Percentiles rank a stretch among this genome's conserved stretches.
phyloP scores from a whole-genome alignment of 2,888 invertebrate genomes.

The Dolichopus griseipennis region DNA sequence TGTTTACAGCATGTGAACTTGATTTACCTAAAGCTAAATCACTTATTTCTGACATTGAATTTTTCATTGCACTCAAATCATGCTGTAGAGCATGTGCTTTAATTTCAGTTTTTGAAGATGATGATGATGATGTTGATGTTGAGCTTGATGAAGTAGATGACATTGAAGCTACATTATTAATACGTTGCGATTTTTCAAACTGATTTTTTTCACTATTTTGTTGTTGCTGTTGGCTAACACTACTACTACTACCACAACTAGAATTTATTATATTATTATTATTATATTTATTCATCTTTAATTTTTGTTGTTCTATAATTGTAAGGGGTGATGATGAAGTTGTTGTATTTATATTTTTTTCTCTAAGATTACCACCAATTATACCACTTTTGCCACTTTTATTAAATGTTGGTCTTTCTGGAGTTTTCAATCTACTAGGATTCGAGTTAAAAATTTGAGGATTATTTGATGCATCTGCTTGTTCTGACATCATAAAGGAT shows the following conservation, averaged over 20 bases:
- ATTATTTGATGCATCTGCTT: not conserved
- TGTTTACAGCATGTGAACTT: constrained; percentile 31
- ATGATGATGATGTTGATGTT: constrained; percentile 46
- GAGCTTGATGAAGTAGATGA: constrained; percentile 14
- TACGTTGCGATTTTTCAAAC: constrained; percentile 34
- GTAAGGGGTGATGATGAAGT: not conserved
- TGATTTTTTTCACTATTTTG: not conserved
- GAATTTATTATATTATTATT: too few species aligned
- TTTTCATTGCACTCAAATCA: constrained; percentile 58
- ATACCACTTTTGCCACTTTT: not conserved
- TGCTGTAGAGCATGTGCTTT: constrained; percentile 76
- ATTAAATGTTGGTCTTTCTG: not conserved
- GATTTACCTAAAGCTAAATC: constrained; percentile 48
- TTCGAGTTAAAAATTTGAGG: not conserved
- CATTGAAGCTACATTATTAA: constrained; percentile 31
- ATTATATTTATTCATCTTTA: not conserved
- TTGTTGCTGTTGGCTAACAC: not conserved
- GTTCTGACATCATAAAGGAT: not conserved
- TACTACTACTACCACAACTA: not conserved
- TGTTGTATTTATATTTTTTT: not conserved
- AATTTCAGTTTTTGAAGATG: constrained; percentile 56
- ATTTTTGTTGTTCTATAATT: not conserved
- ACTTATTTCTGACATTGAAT: constrained; percentile 81
- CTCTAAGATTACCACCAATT: not conserved
- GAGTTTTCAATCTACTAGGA: not conserved